Evolutionary conservation across 2,888 invertebrate genomes (phyloP).

Genomic region (Stenodema calcarata): DNA sequence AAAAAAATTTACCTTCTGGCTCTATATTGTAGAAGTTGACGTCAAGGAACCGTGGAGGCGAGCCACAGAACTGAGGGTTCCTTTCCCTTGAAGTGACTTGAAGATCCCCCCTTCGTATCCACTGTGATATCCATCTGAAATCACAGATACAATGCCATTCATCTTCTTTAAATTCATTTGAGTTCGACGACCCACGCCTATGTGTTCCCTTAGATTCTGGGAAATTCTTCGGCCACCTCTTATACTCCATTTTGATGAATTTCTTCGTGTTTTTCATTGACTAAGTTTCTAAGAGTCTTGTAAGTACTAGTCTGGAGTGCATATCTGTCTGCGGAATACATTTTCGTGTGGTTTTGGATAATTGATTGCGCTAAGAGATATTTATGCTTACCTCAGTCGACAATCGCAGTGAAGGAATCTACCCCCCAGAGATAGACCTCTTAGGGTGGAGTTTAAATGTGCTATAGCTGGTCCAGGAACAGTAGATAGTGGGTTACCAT

Average conservation of each 20-base stretch:
- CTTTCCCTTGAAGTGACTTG: conserved; percentile 92
- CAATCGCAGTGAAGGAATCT: conserved; percentile 89
- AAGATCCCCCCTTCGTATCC: conserved; percentile 85
- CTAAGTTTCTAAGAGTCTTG: too few species aligned
- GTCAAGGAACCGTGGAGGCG: conserved; percentile 79
- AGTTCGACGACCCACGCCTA: too few species aligned
- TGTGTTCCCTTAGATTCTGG: too few species aligned
- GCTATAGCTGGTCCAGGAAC: conserved; percentile 80
- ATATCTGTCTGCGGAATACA: too few species aligned
- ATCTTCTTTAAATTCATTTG: too few species aligned
- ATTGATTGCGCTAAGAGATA: background rate
- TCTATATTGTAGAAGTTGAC: conserved; percentile 87
- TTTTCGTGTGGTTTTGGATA: too few species aligned
- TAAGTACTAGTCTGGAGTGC: too few species aligned
- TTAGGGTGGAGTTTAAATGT: conserved; percentile 80
- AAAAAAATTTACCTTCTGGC: conserved; percentile 68
- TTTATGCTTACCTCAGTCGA: conserved; percentile 64
- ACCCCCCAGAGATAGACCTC: conserved; percentile 87
- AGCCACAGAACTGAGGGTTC: conserved; percentile 91
- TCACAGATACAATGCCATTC: too few species aligned
- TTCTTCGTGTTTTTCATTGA: too few species aligned
- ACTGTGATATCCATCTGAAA: conserved; percentile 81
- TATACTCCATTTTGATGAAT: too few species aligned
- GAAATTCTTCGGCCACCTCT: too few species aligned
- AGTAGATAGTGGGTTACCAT: conserved; percentile 87